These are phyloP conservation scores for Ptyas mucosa DNA, from an alignment of 2,113 vertebrate species.

Conservation along the genomic window DNA sequence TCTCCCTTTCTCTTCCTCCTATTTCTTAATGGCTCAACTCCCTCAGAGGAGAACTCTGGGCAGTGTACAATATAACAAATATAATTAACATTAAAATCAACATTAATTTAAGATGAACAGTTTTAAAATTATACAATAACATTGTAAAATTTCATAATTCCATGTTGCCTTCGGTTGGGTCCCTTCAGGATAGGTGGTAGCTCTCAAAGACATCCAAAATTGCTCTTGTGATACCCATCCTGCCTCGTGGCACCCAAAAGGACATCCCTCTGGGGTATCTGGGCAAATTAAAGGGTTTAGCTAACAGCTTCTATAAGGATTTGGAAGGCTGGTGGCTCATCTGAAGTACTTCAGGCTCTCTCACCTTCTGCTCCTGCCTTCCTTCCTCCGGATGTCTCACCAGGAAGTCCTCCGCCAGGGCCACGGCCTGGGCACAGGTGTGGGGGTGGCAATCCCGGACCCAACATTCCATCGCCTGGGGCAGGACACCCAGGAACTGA, in stretches of 20 bases:
- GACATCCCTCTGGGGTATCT: background rate
- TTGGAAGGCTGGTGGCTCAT: background rate
- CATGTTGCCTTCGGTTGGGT: background rate
- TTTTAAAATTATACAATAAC: background rate
- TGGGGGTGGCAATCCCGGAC: constrained; percentile 60
- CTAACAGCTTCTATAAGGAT: background rate
- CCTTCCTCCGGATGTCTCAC: constrained; percentile 51
- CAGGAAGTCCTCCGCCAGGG: constrained; percentile 58
- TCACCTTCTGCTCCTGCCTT: constrained; percentile 61
- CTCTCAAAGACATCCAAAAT: background rate
- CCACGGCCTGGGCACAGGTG: constrained; percentile 62
- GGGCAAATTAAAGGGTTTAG: background rate
- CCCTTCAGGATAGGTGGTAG: background rate
- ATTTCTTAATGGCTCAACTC: background rate
- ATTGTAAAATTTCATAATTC: background rate
- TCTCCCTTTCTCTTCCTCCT: no score
- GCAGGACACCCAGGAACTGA: constrained; percentile 61
- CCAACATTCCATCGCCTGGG: constrained; percentile 58
- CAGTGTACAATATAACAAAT: background rate
- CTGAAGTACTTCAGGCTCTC: background rate
- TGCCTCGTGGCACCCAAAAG: background rate
- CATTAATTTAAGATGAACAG: background rate
- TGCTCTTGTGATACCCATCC: background rate
- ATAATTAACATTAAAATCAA: background rate
- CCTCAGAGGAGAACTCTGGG: background rate